Evolutionary conservation across 2,888 invertebrate genomes (phyloP), one percentile per base, ranked within the genome.

Genomic region (Leptinotarsa rubiginosa): DNA sequence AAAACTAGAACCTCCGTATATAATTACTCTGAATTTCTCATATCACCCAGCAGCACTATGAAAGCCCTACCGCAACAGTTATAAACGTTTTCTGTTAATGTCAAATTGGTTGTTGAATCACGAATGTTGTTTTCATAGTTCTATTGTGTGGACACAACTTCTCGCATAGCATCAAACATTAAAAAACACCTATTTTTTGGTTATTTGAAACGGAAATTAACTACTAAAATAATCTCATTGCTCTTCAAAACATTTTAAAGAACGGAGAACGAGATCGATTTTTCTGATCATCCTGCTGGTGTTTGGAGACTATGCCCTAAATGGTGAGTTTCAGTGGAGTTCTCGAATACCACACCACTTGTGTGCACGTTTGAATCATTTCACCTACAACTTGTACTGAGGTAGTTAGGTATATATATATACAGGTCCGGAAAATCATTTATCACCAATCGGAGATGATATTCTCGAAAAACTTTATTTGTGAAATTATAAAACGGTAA

Each of bases 241-340:
- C 59, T 25, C 20, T 79, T 75, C 72, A 69, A 54, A 49, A 69
- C 69, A 65, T 65, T 71, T 71, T 71, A 77, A 78, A 78, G 78
- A 73, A 68, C 72, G 70, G 78, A 75, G 69, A 77, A 74, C 77
- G 76, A 78, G 76, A 74, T 70, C 49, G 73, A 59, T 69, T 77
- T 77, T 78, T 80, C 79, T 72, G 79, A 80, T 75, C 79, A 75
- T 77, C 79, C 70, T 75, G 75, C 78, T 75, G 77, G 80, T 78
- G 78, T 81, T 72, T 81, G 81, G 81, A 77, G 80, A 73, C 71
- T 80, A 68, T 81, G 81, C 75, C 76, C 80, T 66, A 75, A 73
- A 73, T 81, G 81, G 81, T 81, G 78, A 81, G 81, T 81, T 74
- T 77, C 75, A 73, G 68, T 76, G 72, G 68, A 72, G 65, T 74